Percentiles rank a stretch among this genome's conserved stretches.
These are phyloP conservation scores for Nomada ruficornis DNA, from an alignment of 2,888 invertebrate species.

Conservation along the genomic window DNA sequence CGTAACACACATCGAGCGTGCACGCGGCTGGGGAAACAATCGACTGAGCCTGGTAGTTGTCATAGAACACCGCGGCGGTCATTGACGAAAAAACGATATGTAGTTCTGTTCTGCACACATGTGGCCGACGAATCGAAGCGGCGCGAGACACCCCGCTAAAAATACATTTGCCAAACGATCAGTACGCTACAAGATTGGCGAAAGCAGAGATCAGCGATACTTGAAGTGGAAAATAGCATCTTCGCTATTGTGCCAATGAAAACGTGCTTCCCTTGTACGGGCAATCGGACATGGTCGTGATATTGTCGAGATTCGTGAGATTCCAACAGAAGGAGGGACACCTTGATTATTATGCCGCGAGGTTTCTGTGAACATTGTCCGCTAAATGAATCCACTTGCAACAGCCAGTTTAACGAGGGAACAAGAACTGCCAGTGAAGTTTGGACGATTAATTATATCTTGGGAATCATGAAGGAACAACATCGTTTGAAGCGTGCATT, in stretches of 20 bases:
- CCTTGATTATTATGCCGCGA: not conserved
- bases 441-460: no score
- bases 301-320: not conserved
- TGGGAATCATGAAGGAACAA: not conserved
- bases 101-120: not conserved
- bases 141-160: slow-evolving; percentile 32
- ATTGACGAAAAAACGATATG: not conserved
- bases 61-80: no score
- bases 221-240: not conserved
- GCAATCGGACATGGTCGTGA: slow-evolving; percentile 15
- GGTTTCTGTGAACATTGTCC: not conserved
- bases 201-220: slow-evolving; percentile 6
- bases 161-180: slow-evolving; percentile 43
- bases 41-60: not conserved
- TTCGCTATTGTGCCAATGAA: slow-evolving; percentile 13
- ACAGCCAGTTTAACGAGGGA: not conserved
- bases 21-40: slow-evolving; percentile 1
- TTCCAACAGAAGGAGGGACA: not conserved
- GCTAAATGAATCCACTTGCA: not conserved
- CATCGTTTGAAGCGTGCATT: not conserved
- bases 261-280: slow-evolving; percentile 10
- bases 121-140: slow-evolving; percentile 24
- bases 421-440: not conserved
- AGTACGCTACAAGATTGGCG: not conserved
- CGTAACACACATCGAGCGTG: not conserved